These are phyloP conservation scores for Anoura caudifer DNA, from an alignment of 2,113 vertebrate species.

Conservation along the genomic window DNA sequence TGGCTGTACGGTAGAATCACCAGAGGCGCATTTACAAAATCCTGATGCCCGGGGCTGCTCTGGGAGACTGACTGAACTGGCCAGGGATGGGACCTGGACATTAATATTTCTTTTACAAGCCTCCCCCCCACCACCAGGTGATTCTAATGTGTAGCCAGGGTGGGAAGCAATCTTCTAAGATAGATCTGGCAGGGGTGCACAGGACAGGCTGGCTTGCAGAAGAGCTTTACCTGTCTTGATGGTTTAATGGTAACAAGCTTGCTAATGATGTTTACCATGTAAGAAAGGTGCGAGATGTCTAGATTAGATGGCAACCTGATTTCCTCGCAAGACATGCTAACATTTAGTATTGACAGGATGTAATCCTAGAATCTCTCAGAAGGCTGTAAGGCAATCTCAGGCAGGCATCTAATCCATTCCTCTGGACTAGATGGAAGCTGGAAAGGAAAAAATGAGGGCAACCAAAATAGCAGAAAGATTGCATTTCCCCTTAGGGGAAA, in stretches of 20 bases:
- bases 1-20: neutral
- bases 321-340: constrained; percentile 21
- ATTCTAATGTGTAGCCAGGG: neutral
- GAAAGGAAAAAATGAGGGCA: neutral
- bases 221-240: neutral
- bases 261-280: constrained; percentile 26
- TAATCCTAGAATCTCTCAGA: constrained; percentile 33
- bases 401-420: neutral
- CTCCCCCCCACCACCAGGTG: neutral
- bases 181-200: rapidly evolving
- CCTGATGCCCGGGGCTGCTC: neutral
- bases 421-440: neutral
- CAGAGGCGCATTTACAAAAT: neutral
- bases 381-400: neutral
- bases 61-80: neutral
- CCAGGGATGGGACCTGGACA: neutral
- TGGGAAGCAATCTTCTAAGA: neutral
- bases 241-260: constrained; percentile 28
- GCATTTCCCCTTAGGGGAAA: neutral
- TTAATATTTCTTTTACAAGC: neutral
- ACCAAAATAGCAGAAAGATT: neutral
- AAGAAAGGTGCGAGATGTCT: constrained; percentile 26
- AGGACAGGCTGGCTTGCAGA: neutral
- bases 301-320: constrained; percentile 31
- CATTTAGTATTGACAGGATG: neutral